These are phyloP conservation scores for Phytoseiulus persimilis DNA, from an alignment of 2,888 invertebrate genomes.

Conservation along the genomic window DNA sequence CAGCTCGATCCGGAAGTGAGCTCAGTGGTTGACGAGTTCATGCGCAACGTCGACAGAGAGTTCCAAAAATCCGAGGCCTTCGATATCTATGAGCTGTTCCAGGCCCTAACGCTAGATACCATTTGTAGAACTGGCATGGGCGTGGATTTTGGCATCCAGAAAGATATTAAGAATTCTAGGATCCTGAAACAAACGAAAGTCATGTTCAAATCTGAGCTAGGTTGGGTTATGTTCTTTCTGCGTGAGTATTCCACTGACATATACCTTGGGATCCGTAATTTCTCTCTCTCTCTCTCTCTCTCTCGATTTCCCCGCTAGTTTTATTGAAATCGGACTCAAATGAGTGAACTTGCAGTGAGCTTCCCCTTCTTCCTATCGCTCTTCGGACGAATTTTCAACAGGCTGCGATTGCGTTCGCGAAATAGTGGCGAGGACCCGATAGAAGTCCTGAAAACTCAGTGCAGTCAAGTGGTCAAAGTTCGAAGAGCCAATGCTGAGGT, in stretches of 20 bases:
- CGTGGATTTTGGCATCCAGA: slow-evolving; percentile 14
- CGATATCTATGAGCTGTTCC: background rate
- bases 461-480: background rate
- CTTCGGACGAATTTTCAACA: background rate
- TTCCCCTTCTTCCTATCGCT: background rate
- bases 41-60: background rate
- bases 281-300: too few species aligned
- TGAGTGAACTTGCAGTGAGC: background rate
- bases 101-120: slow-evolving; percentile 9
- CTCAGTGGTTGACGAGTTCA: background rate
- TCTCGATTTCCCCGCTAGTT: background rate
- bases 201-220: background rate
- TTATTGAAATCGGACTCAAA: background rate
- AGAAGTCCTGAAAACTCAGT: background rate
- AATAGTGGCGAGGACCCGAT: background rate
- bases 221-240: background rate
- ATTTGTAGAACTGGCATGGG: slow-evolving; percentile 16
- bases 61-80: background rate
- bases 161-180: slow-evolving; percentile 7
- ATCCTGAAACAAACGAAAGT: background rate
- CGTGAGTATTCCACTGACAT: background rate
- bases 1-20: too few species aligned
- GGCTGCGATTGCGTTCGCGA: background rate
- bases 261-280: background rate
- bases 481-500: background rate